Evolutionary conservation across 1,140 invertebrate species (phyloP), one percentile per base, ranked within the genome.

Genomic region (Hirudo medicinalis): DNA sequence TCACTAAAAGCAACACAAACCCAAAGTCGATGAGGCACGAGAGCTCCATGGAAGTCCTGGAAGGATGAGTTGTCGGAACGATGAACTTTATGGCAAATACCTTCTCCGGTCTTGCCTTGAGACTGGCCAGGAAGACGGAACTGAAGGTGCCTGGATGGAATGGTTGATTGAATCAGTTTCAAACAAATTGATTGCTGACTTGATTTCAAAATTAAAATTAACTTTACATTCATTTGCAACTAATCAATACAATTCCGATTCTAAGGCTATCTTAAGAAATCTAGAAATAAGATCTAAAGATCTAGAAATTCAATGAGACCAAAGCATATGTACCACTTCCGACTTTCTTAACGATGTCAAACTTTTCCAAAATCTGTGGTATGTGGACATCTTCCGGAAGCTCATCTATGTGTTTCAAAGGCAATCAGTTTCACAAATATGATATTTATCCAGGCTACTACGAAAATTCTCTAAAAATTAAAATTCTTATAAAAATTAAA

Each of bases 1-100:
- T 60, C 20, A 54, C 9, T 20, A 67, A 25, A 55, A 53, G 71
- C 71, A 60, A 67, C 36, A 79, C 78, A 80, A 81, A 90, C 89
- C 90, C 90, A 76, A 92, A 89, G 72, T 89, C 85, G 74, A 88
- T 86, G 69, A 92, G 84, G 78, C 90, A 91, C 75, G 86, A 83
- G 43, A 91, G 80, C 83, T 92, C 90, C 76, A 87, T 87, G 79
- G 88, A 86, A 73, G 91, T 88, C 55, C 89, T 84, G 54, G 85
- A 85, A 5, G 89, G 89, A 79, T 90, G 88, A 75, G 87, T 89
- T 54, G 89, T 91, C 15, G 90, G 90, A 74, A 91, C 87, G 40
- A 91, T 85, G 79, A 91, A 88, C 79, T 92, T 92, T 29, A 92
- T 84, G 0, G 90, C 90, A 83, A 89, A 91, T 74, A 76, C 67